Evolutionary conservation across 2,113 vertebrate species (phyloP).

Genomic region (Stigmatopora argus): DNA sequence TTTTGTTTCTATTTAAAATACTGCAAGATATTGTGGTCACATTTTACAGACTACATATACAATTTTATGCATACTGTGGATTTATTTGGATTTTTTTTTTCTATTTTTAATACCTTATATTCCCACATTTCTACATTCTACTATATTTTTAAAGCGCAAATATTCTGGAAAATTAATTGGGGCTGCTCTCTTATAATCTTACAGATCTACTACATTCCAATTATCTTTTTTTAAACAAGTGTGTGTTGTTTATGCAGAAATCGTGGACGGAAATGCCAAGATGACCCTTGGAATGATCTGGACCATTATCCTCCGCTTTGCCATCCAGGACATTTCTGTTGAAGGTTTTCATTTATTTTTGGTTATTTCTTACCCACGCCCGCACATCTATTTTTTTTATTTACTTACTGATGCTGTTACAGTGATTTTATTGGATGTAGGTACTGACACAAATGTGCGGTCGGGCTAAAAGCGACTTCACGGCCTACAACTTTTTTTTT

Average conservation of each 20-base stretch:
- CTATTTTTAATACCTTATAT: neutral
- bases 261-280: constrained; percentile 90
- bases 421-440: too few relatives aligned
- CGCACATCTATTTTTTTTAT: neutral
- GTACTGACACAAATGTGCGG: too few relatives aligned
- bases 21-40: too few relatives aligned
- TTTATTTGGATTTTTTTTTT: neutral
- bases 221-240: neutral
- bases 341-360: constrained; percentile 70
- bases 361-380: neutral
- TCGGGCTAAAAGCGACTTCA: neutral
- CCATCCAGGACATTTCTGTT: constrained; percentile 96
- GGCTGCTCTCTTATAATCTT: neutral
- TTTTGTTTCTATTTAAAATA: too few relatives aligned
- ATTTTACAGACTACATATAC: too few relatives aligned
- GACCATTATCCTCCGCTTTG: constrained; percentile 95
- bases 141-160: neutral
- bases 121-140: neutral
- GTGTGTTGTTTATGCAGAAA: constrained; percentile 69
- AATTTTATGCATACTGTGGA: neutral
- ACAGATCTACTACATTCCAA: neutral
- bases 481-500: neutral
- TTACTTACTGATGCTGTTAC: neutral
- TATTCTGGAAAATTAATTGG: neutral
- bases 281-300: constrained; percentile 98